Base-by-base conservation (phyloP, 2,797 vertebrate species). In the Gambusia yucatana region DNA sequence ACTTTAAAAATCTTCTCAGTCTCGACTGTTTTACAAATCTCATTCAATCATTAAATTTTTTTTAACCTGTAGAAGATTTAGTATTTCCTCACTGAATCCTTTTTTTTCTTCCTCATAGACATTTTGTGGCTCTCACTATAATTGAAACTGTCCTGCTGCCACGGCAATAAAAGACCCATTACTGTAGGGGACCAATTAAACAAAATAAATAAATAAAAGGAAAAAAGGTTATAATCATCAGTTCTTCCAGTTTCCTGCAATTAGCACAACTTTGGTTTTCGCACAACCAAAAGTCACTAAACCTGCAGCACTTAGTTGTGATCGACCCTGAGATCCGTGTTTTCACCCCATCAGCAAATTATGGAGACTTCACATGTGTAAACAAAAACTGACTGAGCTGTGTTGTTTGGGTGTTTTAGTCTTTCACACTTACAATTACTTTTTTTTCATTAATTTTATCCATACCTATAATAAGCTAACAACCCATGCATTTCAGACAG, bases 231-330 rank as follows among this genome's bases (percentile, higher is more conserved):
- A 82, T 78, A 43, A 80, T 79, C 50, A 86, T 84, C 28, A 52
- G 44, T 72, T 78, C 83, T 83, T 41, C 30, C 22, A 36, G 82
- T 78, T 86, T 91, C 81, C 81, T 83, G 76, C 59, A 80, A 77
- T 89, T 87, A 79, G 33, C 73, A 41, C 74, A 78, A 79, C 63
- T 80, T 47, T 75, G 44, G 74, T 76, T 84, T 82, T 74, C 33
- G 61, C 41, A 22, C 33, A 44, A 43, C 11, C 22, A 43, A 44
- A 69, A 67, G 63, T 78, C 33, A 59, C 47, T 14, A 44, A 71
- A 78, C 47, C 65, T 77, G 59, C 52, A 77, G 57, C 47, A 44
- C 0, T 69, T 75, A 63, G 61, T 72, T 39, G 47, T 77, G 36
- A 77, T 73, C 33, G 57, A 11, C 59, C 39, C 16, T 0, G 14